Evolutionary conservation across 2,113 vertebrate genomes (phyloP).

Genomic region (Triplophysa tibetana): DNA sequence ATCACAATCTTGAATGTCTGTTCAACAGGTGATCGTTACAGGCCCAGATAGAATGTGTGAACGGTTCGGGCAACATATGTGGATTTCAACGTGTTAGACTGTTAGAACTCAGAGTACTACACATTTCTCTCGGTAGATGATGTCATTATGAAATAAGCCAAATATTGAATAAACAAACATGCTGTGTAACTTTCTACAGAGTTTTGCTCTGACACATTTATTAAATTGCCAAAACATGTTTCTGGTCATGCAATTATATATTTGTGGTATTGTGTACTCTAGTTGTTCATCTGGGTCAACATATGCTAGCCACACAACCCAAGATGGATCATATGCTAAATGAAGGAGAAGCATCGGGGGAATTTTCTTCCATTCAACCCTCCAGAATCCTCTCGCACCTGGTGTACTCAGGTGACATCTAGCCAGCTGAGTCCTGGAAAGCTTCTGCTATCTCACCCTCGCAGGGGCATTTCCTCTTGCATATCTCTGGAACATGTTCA

Average conservation of each 20-base stretch:
- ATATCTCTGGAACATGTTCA: neutral
- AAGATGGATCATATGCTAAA: constrained; percentile 55
- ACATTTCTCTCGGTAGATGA: too few relatives aligned
- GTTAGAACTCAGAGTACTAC: too few relatives aligned
- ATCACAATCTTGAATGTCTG: neutral
- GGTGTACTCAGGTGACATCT: constrained; percentile 41
- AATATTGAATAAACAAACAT: too few relatives aligned
- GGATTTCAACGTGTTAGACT: too few relatives aligned
- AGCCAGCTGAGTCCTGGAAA: constrained; percentile 37
- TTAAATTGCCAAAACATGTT: neutral
- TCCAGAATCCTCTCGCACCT: constrained; percentile 44
- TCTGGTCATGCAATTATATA: neutral
- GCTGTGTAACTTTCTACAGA: too few relatives aligned
- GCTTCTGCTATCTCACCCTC: neutral
- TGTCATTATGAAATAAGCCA: too few relatives aligned
- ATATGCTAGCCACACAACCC: constrained; percentile 39
- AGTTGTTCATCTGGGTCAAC: constrained; percentile 47
- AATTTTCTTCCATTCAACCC: constrained; percentile 30
- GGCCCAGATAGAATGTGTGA: too few relatives aligned
- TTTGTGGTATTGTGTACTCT: neutral
- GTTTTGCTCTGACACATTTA: neutral
- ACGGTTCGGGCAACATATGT: too few relatives aligned
- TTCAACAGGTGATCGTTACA: too few relatives aligned
- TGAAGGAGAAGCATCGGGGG: constrained; percentile 49
- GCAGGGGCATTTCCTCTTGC: neutral